Base-by-base conservation (phyloP, 2,113 vertebrate species). In the Lycocorax pyrrhopterus region DNA sequence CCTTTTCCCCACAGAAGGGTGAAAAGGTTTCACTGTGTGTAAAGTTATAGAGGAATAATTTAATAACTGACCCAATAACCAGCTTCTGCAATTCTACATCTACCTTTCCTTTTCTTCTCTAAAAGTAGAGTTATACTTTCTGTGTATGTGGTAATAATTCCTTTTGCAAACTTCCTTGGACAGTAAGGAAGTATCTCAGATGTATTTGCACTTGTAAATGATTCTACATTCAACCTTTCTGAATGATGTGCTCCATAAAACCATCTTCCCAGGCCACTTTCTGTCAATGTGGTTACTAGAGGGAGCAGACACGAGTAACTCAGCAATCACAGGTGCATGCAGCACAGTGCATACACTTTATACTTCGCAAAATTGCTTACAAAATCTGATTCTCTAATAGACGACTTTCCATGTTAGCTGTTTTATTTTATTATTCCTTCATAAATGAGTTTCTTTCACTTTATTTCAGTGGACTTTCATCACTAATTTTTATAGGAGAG, bases 351-450 rank as follows among this genome's bases (percentile, higher is more conserved):
- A 46, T 52, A 47, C 16, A 55, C 32, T 73, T 66, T 21, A 49
- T 33, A 73, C 16, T 88, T 49, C 47, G 67, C 26, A 66, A 1
- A 77, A 25, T 39, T 51, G n/a, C 83, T 90, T 74, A 63, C n/a
- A 49, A 58, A 87, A 77, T 75, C 44, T 66, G 51, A n/a, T 90
- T 82, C 39, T 93, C 55, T 37, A 81, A 78, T 1, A 72, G 41
- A 27, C n/a, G 78, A 13, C 33, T 90, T 95, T 46, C 25, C 29
- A 72, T 3, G 21, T 56, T 39, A 76, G 39, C 39, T 66, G 15
- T 67, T 94, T 90, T 72, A 78, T 51, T 81, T 58, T 67, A 92
- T 87, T 92, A 90, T 84, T 94, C 14, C 43, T 78, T 81, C 69
- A 66, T 77, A 92, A 90, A 68, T n/a, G 0, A 87, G 16, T 88